Percentiles rank a stretch among this genome's conserved stretches.
phyloP scores from a whole-genome alignment of 2,888 invertebrate species.

The Philereme transversata region DNA sequence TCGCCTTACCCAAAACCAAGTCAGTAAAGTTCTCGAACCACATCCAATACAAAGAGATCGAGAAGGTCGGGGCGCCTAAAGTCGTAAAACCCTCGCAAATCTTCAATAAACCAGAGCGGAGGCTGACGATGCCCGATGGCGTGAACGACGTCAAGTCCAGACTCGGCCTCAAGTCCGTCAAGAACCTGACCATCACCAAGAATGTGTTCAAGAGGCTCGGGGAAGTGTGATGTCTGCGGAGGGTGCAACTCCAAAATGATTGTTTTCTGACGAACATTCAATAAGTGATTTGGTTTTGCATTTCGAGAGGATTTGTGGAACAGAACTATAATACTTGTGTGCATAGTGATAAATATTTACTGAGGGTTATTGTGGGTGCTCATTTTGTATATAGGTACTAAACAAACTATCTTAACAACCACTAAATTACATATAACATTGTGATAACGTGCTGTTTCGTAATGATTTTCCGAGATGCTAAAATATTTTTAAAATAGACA shows the following conservation, averaged over 20 bases:
- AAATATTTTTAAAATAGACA: no score
- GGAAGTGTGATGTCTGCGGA: constrained; percentile 17
- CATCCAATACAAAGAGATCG: constrained; percentile 77
- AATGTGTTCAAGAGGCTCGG: constrained; percentile 69
- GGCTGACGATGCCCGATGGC: constrained; percentile 69
- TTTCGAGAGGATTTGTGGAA: constrained; percentile 7
- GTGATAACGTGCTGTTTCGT: no score
- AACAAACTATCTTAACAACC: not conserved
- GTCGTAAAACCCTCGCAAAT: constrained; percentile 50
- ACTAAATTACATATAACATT: not conserved
- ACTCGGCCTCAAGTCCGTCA: constrained; percentile 60
- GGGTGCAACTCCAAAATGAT: constrained; percentile 3
- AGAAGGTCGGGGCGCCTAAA: constrained; percentile 38
- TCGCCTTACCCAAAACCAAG: constrained; percentile 65
- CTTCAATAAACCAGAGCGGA: constrained; percentile 75
- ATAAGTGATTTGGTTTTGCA: constrained; percentile 9
- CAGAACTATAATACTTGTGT: not conserved
- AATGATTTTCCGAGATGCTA: no score
- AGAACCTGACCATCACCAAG: constrained; percentile 66
- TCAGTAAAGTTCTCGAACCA: constrained; percentile 76
- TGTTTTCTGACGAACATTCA: constrained; percentile 9
- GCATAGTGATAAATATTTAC: not conserved
- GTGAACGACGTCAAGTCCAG: constrained; percentile 61
- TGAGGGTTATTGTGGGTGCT: not conserved
- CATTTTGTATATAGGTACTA: constrained; percentile 1